These are phyloP conservation scores for Muscina levida DNA, from an alignment of 2,888 invertebrate species.

Conservation along the genomic window DNA sequence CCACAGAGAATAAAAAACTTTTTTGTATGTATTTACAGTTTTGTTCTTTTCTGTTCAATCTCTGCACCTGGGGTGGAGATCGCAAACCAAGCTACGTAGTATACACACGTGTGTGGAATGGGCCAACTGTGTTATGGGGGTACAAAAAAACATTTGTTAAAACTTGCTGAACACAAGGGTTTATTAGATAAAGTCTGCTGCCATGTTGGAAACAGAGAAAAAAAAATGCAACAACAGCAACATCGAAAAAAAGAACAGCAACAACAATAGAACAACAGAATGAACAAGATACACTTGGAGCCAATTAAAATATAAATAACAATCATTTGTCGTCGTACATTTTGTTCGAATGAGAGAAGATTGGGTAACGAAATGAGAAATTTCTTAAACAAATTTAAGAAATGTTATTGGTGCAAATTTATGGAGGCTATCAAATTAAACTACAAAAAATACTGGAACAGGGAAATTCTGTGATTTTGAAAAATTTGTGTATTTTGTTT, in stretches of 20 bases:
- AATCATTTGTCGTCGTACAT: constrained; percentile 4
- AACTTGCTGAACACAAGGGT: constrained; percentile 62
- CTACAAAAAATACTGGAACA: no score
- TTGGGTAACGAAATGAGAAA: constrained; percentile 5
- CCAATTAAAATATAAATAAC: constrained; percentile 61
- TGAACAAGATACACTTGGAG: constrained; percentile 60
- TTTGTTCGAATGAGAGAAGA: constrained; percentile 14
- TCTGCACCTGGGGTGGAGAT: neutral
- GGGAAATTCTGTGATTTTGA: no score
- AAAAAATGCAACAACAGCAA: constrained; percentile 27
- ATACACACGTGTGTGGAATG: neutral
- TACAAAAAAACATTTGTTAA: constrained; percentile 63
- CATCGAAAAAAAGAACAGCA: constrained; percentile 10
- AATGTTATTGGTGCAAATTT: neutral
- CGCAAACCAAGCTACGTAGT: neutral
- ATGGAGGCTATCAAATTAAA: no score
- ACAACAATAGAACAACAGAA: constrained; percentile 27
- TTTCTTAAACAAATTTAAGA: neutral
- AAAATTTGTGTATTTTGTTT: no score
- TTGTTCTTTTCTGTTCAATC: neutral
- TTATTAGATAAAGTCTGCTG: constrained; percentile 63
- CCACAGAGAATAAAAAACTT: constrained; percentile 60
- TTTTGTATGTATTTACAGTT: constrained; percentile 22
- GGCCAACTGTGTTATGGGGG: constrained; percentile 19
- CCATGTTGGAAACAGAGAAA: constrained; percentile 50